Evolutionary conservation across 2,888 invertebrate genomes (phyloP), one percentile per base, ranked within the genome.

Genomic region (Drosophila ezoana): DNA sequence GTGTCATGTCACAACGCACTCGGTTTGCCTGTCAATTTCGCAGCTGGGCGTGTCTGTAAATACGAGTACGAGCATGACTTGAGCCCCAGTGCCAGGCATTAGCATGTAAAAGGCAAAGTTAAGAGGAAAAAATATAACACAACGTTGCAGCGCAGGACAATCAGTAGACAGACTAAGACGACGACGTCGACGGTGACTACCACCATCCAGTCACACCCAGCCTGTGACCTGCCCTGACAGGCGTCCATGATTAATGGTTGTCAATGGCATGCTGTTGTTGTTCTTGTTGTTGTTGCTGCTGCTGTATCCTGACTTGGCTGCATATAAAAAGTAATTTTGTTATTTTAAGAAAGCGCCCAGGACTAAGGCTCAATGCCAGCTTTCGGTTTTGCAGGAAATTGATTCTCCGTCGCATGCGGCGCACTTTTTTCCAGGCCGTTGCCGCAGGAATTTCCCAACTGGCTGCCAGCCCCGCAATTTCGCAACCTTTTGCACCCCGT

Each of bases 211-310:
- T 23, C 67, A 67, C 77, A 68, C 74, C 62, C 66, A 61, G 74
- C 32, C 63, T 45, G 70, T 48, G 73, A 72, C 63, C 80, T 77
- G 83, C 83, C 87, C 81, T 92, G 92, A 92, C 92, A 92, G 92
- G 89, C 90, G 84, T 81, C 90, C 91, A 92, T 92, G 92, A 92
- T 92, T 92, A 92, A 92, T 92, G 92, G 92, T 91, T 92, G 92
- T 92, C 92, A 92, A 90, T 91, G 90, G 84, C 86, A 82, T 75
- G 69, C 77, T 72, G 72, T 82, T 87, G 53, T 64, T 78, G 67
- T 70, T 64, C 48, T 65, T 76, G 49, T 28, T 69, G 51, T 28
- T 58, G 43, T 9, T 47, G 58, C 38, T 59, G 16, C 53, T 45
- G 74, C 60, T 61, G 44, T 48, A 47, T 53, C 57, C 71, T 59